A percentile compares a stretch with the other conserved stretches of the same genome.
These are phyloP conservation scores for Paramormyrops hopkinsi DNA, from an alignment of 2,797 vertebrate species.

Conservation along the genomic window DNA sequence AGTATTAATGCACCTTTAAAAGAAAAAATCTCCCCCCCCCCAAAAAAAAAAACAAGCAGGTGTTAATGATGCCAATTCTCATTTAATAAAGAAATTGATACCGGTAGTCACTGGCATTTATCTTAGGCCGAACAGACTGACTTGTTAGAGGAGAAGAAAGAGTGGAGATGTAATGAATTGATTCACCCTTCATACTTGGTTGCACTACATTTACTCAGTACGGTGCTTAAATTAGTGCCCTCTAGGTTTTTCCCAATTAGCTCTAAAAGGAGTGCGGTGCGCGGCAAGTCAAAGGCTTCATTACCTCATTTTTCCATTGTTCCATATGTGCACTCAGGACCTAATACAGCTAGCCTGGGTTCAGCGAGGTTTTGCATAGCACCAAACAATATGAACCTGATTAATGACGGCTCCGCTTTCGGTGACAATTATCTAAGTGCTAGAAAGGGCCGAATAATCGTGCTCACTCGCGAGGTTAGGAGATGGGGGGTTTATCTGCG, in stretches of 20 bases:
- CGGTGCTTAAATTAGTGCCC: constrained; percentile 70
- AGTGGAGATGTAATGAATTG: constrained; percentile 58
- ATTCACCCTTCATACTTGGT: constrained; percentile 71
- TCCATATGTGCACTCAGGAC: constrained; percentile 28
- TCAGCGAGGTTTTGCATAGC: constrained; percentile 31
- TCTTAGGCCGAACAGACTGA: constrained; percentile 7
- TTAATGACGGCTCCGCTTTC: background rate
- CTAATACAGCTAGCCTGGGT: constrained; percentile 39
- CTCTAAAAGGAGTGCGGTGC: constrained; percentile 68
- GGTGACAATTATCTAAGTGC: background rate
- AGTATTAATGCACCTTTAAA: background rate
- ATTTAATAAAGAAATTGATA: background rate
- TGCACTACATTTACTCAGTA: constrained; percentile 72
- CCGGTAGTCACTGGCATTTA: background rate
- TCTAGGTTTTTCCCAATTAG: constrained; percentile 72
- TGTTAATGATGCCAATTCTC: background rate
- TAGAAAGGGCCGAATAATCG: background rate
- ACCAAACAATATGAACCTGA: background rate
- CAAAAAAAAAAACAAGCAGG: no score
- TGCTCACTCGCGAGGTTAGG: background rate
- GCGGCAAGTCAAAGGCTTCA: constrained; percentile 70
- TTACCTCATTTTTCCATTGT: constrained; percentile 57
- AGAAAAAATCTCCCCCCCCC: background rate
- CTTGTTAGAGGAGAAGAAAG: constrained; percentile 10
- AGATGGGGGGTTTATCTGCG: background rate